Base-by-base conservation (phyloP, 2,888 invertebrate species). In the Drosophila fungiperda region DNA sequence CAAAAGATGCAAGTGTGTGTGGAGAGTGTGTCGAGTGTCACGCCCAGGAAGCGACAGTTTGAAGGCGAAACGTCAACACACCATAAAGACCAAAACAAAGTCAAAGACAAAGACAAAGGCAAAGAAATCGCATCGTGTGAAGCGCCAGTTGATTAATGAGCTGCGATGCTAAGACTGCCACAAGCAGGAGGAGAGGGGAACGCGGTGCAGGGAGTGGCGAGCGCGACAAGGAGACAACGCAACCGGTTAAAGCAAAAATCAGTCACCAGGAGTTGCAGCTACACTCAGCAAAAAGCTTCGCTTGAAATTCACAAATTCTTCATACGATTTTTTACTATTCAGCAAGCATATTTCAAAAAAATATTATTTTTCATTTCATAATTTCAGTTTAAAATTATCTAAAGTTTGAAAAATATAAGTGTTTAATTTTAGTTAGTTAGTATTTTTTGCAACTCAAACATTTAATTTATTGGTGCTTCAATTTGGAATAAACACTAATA, bases 101-200 rank as follows among this genome's bases (percentile, higher is more conserved):
- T 3, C 45, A 45, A 23, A 45, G 23, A 8, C 23, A 23, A 45
- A 20, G 45, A 20, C 45, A 40, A 23, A 38, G 8, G 17, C 38
- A 38, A 71, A 54, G 69, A 57, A 66, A 63, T 61, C 62, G 63
- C 66, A 33, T 53, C 79, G 64, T 73, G 60, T 63, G 64, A 64
- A 71, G 77, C 75, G 83, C 73, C 84, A 73, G 77, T 89, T 85
- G 85, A 85, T 85, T 85, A 85, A 85, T 85, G 85, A 89, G 85
- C 87, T 78, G 72, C 69, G 76, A 83, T 88, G 78, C 75, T 60
- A 38, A 55, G 32, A 38, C 33, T 17, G 17, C 20, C 17, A 2
- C 33, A 42, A 49, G 61, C 33, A 55, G 29, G 29, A 45, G 26
- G 23, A 32, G 45, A 29, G 29, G 29, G 36, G 29, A n/a, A 29